A percentile compares a stretch with the other conserved stretches of the same genome.
Conservation (phyloP, 53 echinoderm and acorn worm species). For the Echinarachnius parma region DNA sequence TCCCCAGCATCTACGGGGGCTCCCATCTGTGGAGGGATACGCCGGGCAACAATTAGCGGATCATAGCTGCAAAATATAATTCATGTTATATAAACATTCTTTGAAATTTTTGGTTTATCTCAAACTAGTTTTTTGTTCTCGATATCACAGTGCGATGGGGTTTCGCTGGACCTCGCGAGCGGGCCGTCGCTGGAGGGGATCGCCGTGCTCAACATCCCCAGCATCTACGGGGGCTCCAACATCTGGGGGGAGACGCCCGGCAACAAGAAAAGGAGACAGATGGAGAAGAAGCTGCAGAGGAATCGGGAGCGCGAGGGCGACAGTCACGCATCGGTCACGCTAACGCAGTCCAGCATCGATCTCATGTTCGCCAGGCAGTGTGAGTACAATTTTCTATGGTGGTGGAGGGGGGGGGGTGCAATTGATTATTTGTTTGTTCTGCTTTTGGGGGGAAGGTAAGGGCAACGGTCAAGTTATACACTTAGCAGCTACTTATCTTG, state of each 20-base stretch:
- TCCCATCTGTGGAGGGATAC: slow-evolving; percentile 99
- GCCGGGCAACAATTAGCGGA: slow-evolving; percentile 85
- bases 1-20: slow-evolving; percentile 97
- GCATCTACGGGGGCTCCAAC: slow-evolving; percentile 97
- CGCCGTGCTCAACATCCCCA: slow-evolving; percentile 95
- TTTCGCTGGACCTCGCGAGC: slow-evolving; percentile 94
- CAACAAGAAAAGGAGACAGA: slow-evolving; percentile 79
- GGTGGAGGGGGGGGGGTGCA: too few species aligned
- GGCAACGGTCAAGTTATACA: too few species aligned
- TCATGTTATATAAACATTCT: too few species aligned
- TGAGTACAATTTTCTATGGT: too few species aligned
- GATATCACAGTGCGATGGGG: slow-evolving; percentile 79
- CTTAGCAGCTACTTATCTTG: too few species aligned
- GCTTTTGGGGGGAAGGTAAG: too few species aligned
- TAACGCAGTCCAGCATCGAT: slow-evolving; percentile 83
- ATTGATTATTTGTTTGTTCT: too few species aligned
- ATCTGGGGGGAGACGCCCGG: slow-evolving; percentile 98
- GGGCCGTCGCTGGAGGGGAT: slow-evolving; percentile 93
- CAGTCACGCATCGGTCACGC: slow-evolving; percentile 64
- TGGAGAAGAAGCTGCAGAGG: slow-evolving; percentile 85
- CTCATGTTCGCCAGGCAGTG: slow-evolving; percentile 91
- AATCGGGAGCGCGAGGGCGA: slow-evolving; percentile 71
- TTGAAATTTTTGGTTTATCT: too few species aligned
- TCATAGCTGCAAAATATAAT: too few species aligned
- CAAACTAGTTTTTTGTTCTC: too few species aligned